phyloP scores from a whole-genome alignment of 2,888 invertebrate genomes.

The Drosophila atripex region DNA sequence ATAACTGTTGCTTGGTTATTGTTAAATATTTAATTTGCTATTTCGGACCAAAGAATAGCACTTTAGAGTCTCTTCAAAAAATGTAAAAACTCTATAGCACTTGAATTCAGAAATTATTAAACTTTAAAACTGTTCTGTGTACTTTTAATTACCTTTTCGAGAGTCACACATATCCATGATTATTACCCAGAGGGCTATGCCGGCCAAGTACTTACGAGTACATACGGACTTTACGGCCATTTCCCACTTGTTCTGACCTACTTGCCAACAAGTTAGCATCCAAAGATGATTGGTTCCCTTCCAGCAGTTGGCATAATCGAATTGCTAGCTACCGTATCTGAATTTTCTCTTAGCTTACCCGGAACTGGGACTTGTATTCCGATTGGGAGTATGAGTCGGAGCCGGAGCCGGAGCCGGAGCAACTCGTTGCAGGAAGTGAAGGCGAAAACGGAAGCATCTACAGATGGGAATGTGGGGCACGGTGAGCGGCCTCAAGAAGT shows the following conservation, averaged over 20 bases:
- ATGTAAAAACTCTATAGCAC: neutral
- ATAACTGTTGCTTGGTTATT: slow-evolving; percentile 29
- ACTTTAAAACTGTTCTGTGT: slow-evolving; percentile 8
- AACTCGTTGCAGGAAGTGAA: neutral
- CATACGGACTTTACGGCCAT: slow-evolving; percentile 14
- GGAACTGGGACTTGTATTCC: slow-evolving; percentile 10
- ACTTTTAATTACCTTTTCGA: neutral
- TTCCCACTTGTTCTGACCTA: slow-evolving; percentile 54
- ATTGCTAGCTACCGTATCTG: slow-evolving; percentile 42
- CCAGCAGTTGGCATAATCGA: slow-evolving; percentile 63
- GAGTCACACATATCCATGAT: slow-evolving; percentile 6
- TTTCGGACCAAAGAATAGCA: slow-evolving; percentile 38
- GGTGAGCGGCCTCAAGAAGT: slow-evolving; percentile 52
- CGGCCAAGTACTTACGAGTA: neutral
- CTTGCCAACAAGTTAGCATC: slow-evolving; percentile 42
- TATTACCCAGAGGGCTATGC: slow-evolving; percentile 16
- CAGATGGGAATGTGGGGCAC: slow-evolving; percentile 50
- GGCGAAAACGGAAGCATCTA: slow-evolving; percentile 5
- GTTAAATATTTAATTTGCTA: slow-evolving; percentile 49
- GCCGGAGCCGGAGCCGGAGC: slow-evolving; percentile 4
- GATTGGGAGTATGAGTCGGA: slow-evolving; percentile 9
- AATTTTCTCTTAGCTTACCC: slow-evolving; percentile 10
- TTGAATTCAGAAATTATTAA: neutral
- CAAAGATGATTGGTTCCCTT: slow-evolving; percentile 58
- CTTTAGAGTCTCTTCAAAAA: slow-evolving; percentile 6